Evolutionary conservation across 2,113 vertebrate species (phyloP).

Genomic region (Hymenochirus boettgeri): DNA sequence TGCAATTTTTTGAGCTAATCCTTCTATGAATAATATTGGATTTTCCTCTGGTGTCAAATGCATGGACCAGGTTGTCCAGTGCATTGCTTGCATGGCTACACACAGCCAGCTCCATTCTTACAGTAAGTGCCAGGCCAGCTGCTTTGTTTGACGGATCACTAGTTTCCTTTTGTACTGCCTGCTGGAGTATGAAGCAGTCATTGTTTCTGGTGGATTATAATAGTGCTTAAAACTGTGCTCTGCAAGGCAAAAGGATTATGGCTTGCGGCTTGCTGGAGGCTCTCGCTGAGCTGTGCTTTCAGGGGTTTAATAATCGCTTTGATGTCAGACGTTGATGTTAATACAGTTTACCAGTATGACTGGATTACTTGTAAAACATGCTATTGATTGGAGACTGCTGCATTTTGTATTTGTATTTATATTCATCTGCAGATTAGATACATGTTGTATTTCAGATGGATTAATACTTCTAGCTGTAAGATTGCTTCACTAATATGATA

Average conservation of each 20-base stretch:
- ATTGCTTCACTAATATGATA: too few relatives aligned
- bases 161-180: conserved; percentile 32
- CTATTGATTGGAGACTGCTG: conserved; percentile 28
- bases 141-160: conserved; percentile 40
- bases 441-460: too few relatives aligned
- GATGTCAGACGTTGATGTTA: conserved; percentile 42
- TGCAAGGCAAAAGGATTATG: conserved; percentile 37
- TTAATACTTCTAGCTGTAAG: too few relatives aligned
- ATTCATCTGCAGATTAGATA: too few relatives aligned
- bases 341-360: conserved; percentile 41
- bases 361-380: conserved; percentile 42
- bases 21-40: too few relatives aligned
- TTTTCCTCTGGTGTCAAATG: too few relatives aligned
- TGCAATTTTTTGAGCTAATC: too few relatives aligned
- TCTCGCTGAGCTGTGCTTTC: conserved; percentile 32
- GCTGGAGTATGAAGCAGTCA: conserved; percentile 39
- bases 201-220: conserved; percentile 43
- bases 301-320: conserved; percentile 41
- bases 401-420: too few relatives aligned
- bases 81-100: conserved; percentile 8
- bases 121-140: conserved; percentile 34
- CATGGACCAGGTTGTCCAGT: conserved; percentile 4
- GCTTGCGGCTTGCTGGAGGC: conserved; percentile 38
- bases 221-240: conserved; percentile 37
- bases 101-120: conserved; percentile 24